A percentile compares a stretch with the other conserved stretches of the same genome.
phyloP scores from a whole-genome alignment of 2,113 vertebrate genomes.

The Platysteira castanea region DNA sequence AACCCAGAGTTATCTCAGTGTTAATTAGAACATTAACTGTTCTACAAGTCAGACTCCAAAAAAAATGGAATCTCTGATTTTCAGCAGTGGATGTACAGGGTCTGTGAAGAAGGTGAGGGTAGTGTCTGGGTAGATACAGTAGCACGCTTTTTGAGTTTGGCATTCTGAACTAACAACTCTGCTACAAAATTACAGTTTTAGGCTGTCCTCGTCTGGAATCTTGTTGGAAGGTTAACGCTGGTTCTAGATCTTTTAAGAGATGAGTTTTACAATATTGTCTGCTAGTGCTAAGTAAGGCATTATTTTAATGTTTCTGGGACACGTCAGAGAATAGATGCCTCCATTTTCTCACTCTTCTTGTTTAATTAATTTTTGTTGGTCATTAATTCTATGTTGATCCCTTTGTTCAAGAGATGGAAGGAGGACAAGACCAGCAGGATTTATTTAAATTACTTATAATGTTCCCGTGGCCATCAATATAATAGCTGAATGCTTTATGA shows the following conservation, averaged over 20 bases:
- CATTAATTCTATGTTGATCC: not conserved
- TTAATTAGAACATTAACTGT: not conserved
- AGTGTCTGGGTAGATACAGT: not conserved
- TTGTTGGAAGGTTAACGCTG: not conserved
- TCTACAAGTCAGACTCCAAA: not conserved
- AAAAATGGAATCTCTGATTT: not conserved
- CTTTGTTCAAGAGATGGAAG: not conserved
- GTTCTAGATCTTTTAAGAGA: not conserved
- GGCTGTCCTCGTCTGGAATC: not conserved
- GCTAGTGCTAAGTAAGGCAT: not conserved
- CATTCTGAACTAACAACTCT: not conserved
- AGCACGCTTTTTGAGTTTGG: not conserved
- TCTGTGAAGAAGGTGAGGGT: not conserved
- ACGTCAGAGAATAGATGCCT: not conserved
- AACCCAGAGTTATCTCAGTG: not conserved
- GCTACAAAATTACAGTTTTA: not conserved
- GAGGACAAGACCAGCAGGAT: not conserved
- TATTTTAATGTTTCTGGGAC: not conserved
- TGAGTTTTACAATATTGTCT: not conserved
- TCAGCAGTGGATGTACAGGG: not conserved
- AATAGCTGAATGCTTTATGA: not conserved
- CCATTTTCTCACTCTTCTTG: not conserved
- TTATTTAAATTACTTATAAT: not conserved
- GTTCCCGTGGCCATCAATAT: not conserved
- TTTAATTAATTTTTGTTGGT: conserved; percentile 14